phyloP scores from a whole-genome alignment of 2,113 vertebrate species.

The Abramis brama region DNA sequence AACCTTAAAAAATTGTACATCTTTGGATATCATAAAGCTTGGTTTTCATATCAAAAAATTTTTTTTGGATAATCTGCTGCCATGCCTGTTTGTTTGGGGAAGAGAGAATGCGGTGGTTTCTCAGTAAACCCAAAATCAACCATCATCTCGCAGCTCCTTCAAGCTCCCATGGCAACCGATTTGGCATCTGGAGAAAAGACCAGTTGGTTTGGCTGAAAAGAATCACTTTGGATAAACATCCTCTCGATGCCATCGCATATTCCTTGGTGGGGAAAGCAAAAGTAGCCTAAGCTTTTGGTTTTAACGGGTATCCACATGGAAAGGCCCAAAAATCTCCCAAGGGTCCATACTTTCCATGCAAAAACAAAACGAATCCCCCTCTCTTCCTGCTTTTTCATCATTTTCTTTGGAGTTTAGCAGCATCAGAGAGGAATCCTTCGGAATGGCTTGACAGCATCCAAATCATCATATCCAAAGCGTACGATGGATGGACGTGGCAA shows the following conservation, averaged over 20 bases:
- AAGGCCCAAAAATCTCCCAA: constrained; percentile 41
- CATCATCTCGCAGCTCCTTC: constrained; percentile 51
- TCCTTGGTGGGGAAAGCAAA: constrained; percentile 24
- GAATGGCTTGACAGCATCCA: constrained; percentile 27
- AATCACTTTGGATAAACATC: constrained; percentile 45
- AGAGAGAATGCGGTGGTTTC: neutral
- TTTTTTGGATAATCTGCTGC: constrained; percentile 64
- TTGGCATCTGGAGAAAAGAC: constrained; percentile 66
- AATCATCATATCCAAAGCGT: neutral
- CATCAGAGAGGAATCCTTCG: constrained; percentile 21
- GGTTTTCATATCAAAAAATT: constrained; percentile 67
- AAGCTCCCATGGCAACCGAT: constrained; percentile 57
- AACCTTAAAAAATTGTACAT: constrained; percentile 70
- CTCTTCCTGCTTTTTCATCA: constrained; percentile 27
- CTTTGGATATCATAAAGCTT: constrained; percentile 78
- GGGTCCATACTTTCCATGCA: constrained; percentile 58
- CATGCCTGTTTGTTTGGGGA: constrained; percentile 54
- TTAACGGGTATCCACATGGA: constrained; percentile 26
- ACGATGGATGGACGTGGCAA: neutral
- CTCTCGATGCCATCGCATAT: constrained; percentile 35
- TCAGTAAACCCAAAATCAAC: constrained; percentile 42
- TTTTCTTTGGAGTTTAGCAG: constrained; percentile 53
- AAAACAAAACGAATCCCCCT: constrained; percentile 7
- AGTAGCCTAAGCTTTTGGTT: constrained; percentile 39
- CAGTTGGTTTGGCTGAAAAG: constrained; percentile 48